These are phyloP conservation scores for Tuta absoluta DNA, from an alignment of 2,888 invertebrate species.

Conservation along the genomic window DNA sequence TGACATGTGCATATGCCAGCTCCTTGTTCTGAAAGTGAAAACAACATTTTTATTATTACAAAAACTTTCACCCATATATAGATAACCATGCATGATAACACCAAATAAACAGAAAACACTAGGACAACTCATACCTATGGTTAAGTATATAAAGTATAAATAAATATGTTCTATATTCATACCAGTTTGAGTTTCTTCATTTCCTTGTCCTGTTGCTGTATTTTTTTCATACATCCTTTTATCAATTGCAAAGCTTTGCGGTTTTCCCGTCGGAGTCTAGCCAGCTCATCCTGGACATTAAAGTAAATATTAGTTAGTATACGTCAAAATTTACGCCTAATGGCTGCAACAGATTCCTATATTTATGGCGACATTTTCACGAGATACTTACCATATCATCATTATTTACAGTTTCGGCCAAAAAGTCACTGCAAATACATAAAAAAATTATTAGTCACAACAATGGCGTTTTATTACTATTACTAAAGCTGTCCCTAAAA, in stretches of 20 bases:
- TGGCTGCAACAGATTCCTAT: not conserved
- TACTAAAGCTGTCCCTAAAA: too few relatives aligned
- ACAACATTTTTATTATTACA: not conserved
- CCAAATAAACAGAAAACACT: not conserved
- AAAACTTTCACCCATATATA: not conserved
- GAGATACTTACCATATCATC: conserved; percentile 59
- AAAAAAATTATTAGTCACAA: conserved; percentile 16
- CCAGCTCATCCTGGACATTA: conserved; percentile 61
- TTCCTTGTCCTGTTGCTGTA: conserved; percentile 77
- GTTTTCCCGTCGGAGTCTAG: conserved; percentile 76
- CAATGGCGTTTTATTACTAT: not conserved
- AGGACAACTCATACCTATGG: too few relatives aligned
- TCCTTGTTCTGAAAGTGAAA: conserved; percentile 61
- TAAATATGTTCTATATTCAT: conserved; percentile 31
- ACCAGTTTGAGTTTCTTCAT: conserved; percentile 73
- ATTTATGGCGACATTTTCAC: not conserved
- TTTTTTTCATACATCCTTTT: conserved; percentile 80
- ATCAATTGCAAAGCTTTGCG: conserved; percentile 81
- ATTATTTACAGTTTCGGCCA: conserved; percentile 63
- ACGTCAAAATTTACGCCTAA: not conserved
- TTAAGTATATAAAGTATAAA: not conserved
- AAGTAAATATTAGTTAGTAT: not conserved
- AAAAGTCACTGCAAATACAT: conserved; percentile 59
- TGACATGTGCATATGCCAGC: conserved; percentile 66
- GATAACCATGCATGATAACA: not conserved